Base-by-base conservation (phyloP, 2,797 vertebrate species). In the Sardinella longiceps region DNA sequence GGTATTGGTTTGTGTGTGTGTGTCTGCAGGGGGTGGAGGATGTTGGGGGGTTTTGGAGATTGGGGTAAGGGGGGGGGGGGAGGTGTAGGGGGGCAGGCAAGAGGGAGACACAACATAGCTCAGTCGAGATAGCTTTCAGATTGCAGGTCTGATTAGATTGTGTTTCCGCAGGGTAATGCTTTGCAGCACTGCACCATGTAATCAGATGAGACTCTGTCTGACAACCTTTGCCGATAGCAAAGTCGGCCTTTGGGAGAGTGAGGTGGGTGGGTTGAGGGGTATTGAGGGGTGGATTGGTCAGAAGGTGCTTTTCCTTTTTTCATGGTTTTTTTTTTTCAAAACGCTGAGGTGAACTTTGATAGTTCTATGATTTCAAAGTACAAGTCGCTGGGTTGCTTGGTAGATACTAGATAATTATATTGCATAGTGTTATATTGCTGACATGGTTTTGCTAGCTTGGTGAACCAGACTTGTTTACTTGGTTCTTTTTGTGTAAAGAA, bases 131-230 rank as follows among this genome's bases (percentile, higher is more conserved):
- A 43, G 46, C 66, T 84, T 33, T 25, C 48, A 86, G 43, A 81
- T 83, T 81, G 53, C 82, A 70, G 80, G 46, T 87, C 84, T 84
- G 87, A 89, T 89, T 89, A n/a, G 83, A 90, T 90, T 86, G 74
- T 85, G 88, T 90, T 85, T 53, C 18, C 84, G 85, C 87, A 74
- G 84, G n/a, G 56, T 80, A 63, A 48, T 84, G 66, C 88, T 84
- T 80, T 85, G 50, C 82, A 82, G 89, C 91, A 85, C 84, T 84
- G 86, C 81, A 87, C 85, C 50, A 83, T 83, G 82, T 90, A 88
- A 60, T 84, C 87, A 90, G 90, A 89, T 88, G 70, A 83, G 86
- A 30, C 82, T 46, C 70, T 82, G 86, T 89, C 87, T 84, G 0
- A n/a, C 82, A 77, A 53, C 77, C 83, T 77, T 77, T 77, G 70